Evolutionary conservation across 2,797 vertebrate genomes (phyloP).

Genomic region (Sebastes hubbsi): DNA sequence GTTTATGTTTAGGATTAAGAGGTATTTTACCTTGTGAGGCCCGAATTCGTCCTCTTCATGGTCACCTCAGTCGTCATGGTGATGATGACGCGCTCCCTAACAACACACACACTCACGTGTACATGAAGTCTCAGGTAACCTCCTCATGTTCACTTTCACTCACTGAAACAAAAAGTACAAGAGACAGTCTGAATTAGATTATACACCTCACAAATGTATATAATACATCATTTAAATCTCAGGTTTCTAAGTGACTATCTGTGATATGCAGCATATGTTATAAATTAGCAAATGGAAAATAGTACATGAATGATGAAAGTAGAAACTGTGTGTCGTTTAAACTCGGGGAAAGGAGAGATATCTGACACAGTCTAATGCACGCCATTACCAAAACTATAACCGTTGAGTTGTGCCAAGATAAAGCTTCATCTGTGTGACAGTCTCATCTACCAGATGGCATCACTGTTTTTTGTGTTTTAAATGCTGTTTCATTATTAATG

Average conservation of each 20-base stretch:
- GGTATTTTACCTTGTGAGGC: conserved; percentile 66
- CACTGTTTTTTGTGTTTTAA: conserved; percentile 74
- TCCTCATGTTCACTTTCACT: conserved; percentile 71
- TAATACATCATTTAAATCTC: not conserved
- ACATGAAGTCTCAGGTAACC: conserved; percentile 63
- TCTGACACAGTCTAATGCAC: not conserved
- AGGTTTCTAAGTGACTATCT: not conserved
- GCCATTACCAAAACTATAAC: conserved; percentile 20
- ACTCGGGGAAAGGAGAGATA: conserved; percentile 13
- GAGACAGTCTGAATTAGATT: conserved; percentile 37
- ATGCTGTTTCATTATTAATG: conserved; percentile 84
- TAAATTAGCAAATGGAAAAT: not conserved
- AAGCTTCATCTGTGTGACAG: conserved; percentile 66
- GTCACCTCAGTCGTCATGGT: conserved; percentile 64
- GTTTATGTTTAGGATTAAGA: conserved; percentile 36
- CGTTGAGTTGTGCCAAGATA: conserved; percentile 54
- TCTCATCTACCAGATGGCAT: conserved; percentile 79
- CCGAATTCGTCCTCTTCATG: conserved; percentile 28
- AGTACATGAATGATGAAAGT: not conserved
- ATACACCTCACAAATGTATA: not conserved
- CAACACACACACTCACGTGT: conserved; percentile 17
- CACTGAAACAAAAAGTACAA: conserved; percentile 22
- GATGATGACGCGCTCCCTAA: conserved; percentile 43
- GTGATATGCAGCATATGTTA: not conserved
- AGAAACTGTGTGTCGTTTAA: not conserved